Evolutionary conservation across 2,888 invertebrate species (phyloP).

Genomic region (Apomyelois bistriatella): DNA sequence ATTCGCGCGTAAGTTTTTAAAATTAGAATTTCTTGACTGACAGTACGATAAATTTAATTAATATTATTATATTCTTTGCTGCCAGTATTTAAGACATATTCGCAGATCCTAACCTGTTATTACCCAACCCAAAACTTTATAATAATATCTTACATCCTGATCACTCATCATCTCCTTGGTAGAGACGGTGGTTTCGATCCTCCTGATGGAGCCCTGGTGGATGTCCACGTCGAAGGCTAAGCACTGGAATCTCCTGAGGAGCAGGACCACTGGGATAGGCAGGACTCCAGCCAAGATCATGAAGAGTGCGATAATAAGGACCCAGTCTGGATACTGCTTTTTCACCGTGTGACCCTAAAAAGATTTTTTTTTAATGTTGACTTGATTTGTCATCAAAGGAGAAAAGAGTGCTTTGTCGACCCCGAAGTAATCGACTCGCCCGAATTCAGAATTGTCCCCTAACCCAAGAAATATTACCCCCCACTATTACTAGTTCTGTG

Average conservation of each 20-base stretch:
- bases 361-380: not conserved
- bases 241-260: slow-evolving; percentile 93
- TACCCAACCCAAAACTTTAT: not conserved
- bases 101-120: not conserved
- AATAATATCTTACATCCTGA: slow-evolving; percentile 86
- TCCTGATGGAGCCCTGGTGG: slow-evolving; percentile 93
- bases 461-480: no score
- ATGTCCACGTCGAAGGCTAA: slow-evolving; percentile 93
- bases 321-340: slow-evolving; percentile 89
- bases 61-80: not conserved
- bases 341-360: slow-evolving; percentile 84
- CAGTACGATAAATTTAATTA: not conserved
- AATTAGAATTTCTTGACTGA: not conserved
- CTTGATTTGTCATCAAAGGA: no score
- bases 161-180: slow-evolving; percentile 97
- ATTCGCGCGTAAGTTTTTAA: no score
- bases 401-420: no score
- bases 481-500: no score
- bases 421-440: no score
- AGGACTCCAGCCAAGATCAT: slow-evolving; percentile 90
- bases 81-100: not conserved
- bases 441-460: no score
- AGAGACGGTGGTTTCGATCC: slow-evolving; percentile 95
- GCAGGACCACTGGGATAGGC: slow-evolving; percentile 92
- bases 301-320: slow-evolving; percentile 85